A percentile compares a stretch with the other conserved stretches of the same genome.
phyloP scores from a whole-genome alignment of 1,140 invertebrate species.

The Scaptomyza hsui region DNA sequence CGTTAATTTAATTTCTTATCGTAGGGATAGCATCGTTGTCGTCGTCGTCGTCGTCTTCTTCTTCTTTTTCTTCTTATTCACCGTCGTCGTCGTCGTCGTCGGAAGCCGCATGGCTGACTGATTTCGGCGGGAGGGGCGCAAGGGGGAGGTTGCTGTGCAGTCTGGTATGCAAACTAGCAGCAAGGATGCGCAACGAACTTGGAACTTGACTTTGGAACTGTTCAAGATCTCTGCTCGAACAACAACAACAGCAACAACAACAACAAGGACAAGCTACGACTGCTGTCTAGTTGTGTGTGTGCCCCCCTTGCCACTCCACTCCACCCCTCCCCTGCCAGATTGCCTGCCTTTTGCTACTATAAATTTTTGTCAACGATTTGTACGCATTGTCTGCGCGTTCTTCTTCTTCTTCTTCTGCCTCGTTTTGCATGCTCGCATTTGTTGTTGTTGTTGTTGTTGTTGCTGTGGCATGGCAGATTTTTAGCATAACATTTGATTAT shows the following conservation, averaged over 20 bases:
- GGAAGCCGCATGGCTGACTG: conserved; percentile 75
- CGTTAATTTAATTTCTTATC: conserved; percentile 84
- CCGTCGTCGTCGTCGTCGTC: conserved; percentile 44
- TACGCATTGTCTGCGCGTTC: conserved; percentile 73
- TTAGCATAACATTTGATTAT: conserved; percentile 81
- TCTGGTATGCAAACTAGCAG: conserved; percentile 82
- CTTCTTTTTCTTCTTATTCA: too few relatives aligned
- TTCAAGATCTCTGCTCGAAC: conserved; percentile 16
- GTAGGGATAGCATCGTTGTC: conserved; percentile 80
- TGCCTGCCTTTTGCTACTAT: conserved; percentile 67
- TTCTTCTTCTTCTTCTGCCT: conserved; percentile 20
- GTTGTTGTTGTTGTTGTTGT: conserved; percentile 4
- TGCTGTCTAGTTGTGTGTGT: conserved; percentile 23
- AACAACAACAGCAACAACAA: conserved; percentile 16
- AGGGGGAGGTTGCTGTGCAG: conserved; percentile 13
- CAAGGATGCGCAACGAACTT: conserved; percentile 68
- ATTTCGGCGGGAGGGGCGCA: conserved; percentile 41
- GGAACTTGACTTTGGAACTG: conserved; percentile 29
- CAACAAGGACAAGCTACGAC: conserved; percentile 8
- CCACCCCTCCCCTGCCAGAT: conserved; percentile 6
- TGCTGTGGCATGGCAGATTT: conserved; percentile 56
- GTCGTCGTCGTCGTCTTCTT: conserved; percentile 17
- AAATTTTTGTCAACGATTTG: conserved; percentile 83
- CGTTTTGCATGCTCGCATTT: conserved; percentile 10
- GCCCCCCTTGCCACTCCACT: neutral